These are phyloP conservation scores for Heteromurus nitidus DNA, from an alignment of 2,888 invertebrate genomes.

Conservation along the genomic window DNA sequence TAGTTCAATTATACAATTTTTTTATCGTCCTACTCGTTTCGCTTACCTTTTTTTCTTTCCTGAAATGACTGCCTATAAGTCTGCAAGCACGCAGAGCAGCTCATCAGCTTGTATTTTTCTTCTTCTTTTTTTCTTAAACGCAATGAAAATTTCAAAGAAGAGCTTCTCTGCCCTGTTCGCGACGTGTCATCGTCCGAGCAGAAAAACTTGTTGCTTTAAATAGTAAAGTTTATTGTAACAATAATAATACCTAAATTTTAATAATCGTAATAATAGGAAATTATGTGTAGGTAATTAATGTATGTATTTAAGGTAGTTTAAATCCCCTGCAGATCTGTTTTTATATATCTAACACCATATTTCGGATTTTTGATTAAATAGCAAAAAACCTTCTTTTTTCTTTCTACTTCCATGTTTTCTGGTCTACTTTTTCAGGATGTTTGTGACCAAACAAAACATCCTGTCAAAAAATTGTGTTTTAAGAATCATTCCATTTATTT, in stretches of 20 bases:
- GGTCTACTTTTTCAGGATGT: not conserved
- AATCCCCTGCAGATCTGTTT: constrained; percentile 19
- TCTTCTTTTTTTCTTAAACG: not conserved
- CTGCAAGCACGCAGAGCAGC: no score
- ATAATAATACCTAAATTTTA: no score
- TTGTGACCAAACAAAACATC: not conserved
- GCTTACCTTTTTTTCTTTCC: not conserved
- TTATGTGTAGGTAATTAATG: constrained; percentile 7
- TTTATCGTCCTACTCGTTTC: not conserved
- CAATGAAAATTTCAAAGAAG: not conserved
- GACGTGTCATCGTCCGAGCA: not conserved
- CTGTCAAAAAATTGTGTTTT: not conserved
- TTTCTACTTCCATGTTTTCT: not conserved
- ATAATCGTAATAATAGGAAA: constrained; percentile 11
- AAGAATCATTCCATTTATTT: constrained; percentile 57
- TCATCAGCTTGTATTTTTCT: constrained; percentile 1
- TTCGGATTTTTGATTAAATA: not conserved
- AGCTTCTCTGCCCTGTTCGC: not conserved
- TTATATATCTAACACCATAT: constrained; percentile 6
- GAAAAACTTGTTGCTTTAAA: not conserved
- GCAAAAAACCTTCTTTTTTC: constrained; percentile 3
- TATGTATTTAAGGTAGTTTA: constrained; percentile 3
- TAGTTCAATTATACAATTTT: not conserved
- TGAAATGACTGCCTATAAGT: no score
- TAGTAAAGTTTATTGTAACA: constrained; percentile 18